Evolutionary conservation across 2,888 invertebrate species (phyloP), one percentile per base, ranked within the genome.

Genomic region (Nemotelus nigrinus): DNA sequence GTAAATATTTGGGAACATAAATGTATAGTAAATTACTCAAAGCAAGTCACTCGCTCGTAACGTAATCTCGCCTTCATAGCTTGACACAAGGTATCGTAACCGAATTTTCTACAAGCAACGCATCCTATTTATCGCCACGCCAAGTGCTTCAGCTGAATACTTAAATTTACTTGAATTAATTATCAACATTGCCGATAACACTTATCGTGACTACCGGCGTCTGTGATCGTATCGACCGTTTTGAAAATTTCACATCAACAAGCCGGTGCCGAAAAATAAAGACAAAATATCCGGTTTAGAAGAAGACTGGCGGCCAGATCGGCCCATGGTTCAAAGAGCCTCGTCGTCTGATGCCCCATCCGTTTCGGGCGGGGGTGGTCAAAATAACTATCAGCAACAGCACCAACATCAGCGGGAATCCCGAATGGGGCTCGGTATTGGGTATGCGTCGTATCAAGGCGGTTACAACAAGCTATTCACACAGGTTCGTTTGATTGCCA

Each of bases 301-400:
- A 84, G 87, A 87, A 84, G 86, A 87, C 81, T 87, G 84, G 81
- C 83, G 87, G 87, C 85, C 87, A 85, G 86, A 87, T 82, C 84
- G 84, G 87, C 87, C 87, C 86, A 87, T 87, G 87, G 87, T 87
- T 85, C 87, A 87, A 82, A 84, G 87, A 82, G 87, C 87, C 83
- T 85, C 87, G 72, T 86, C 87, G 80, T 83, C 86, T 83, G 87
- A 87, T 86, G 87, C 85, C 84, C 87, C 87, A 83, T 85, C 86
- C 80, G 82, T 85, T 82, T 84, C 86, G 83, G 80, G 79, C 79
- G 86, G 86, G 83, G 70, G 70, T 70, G 70, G 55, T 4, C 70
- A 70, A 70, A 55, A 53, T 53, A 45, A 67, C 39, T 41, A 25
- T 10, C 70, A 53, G 5, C 53, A 70, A 10, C 70, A 70, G 53